A percentile compares a stretch with the other conserved stretches of the same genome.
Conservation (phyloP, 2,113 vertebrate genomes). For the Ochotona princeps region DNA sequence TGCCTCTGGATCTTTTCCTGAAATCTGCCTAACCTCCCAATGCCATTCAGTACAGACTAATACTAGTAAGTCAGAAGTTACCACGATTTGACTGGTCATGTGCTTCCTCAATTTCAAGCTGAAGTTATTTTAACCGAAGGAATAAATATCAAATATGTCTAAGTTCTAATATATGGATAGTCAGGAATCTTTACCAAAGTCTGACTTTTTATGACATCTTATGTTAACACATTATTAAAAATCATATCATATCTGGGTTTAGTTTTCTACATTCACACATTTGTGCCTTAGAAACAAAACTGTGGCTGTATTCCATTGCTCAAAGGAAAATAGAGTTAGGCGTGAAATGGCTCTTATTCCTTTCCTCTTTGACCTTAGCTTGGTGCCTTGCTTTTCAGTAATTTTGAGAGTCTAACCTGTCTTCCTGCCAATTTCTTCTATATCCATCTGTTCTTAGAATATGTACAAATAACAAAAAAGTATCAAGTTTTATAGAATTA, state of each 20-base stretch:
- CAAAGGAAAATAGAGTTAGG: neutral
- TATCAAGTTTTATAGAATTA: neutral
- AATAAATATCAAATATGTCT: neutral
- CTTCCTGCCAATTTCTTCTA: constrained; percentile 29
- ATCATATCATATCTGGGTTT: neutral
- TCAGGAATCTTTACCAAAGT: neutral
- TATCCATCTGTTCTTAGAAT: neutral
- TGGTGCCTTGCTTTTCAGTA: neutral
- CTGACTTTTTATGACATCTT: neutral
- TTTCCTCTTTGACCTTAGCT: neutral
- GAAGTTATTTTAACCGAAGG: neutral
- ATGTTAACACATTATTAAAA: neutral
- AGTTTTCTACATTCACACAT: neutral
- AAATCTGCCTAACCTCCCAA: neutral
- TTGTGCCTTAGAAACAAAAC: neutral
- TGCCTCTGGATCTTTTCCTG: neutral
- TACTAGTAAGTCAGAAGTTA: neutral
- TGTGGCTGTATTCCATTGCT: neutral
- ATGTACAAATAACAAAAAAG: neutral
- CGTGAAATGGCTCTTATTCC: neutral
- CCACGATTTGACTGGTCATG: neutral
- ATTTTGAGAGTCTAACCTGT: neutral
- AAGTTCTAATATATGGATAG: neutral
- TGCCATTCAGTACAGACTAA: neutral
- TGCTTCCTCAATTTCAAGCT: neutral